Evolutionary conservation across 2,888 invertebrate genomes (phyloP).

Genomic region (Mylabris sibirica): DNA sequence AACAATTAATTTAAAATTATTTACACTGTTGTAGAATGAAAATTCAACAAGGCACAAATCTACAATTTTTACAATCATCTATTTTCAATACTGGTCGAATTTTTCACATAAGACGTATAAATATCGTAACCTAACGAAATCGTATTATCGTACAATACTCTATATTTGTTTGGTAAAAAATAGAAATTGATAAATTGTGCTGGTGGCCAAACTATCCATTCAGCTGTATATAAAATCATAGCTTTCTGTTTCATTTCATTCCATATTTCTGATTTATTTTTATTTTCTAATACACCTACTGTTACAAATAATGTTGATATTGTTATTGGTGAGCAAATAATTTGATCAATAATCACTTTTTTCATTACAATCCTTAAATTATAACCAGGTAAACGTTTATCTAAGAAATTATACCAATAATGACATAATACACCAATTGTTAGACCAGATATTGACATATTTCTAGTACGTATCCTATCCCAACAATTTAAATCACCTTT

Average conservation of each 20-base stretch:
- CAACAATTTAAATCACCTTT: constrained; percentile 65
- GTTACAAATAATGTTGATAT: constrained; percentile 81
- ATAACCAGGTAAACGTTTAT: constrained; percentile 74
- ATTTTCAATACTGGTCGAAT: constrained; percentile 50
- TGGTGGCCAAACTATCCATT: constrained; percentile 93
- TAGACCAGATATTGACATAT: constrained; percentile 81
- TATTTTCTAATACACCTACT: constrained; percentile 75
- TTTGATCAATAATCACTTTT: constrained; percentile 84
- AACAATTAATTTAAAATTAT: neutral
- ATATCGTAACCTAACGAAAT: constrained; percentile 87
- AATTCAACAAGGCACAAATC: neutral
- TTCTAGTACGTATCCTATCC: constrained; percentile 70
- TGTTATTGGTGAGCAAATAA: constrained; percentile 82
- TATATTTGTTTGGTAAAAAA: constrained; percentile 79
- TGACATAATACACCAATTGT: constrained; percentile 83
- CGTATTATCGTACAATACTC: constrained; percentile 87
- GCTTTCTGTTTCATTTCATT: constrained; percentile 78
- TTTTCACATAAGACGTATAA: constrained; percentile 82
- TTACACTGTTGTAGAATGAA: neutral
- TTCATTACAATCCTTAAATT: constrained; percentile 71
- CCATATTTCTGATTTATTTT: constrained; percentile 68
- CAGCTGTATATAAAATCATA: constrained; percentile 80
- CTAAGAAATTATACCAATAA: constrained; percentile 84
- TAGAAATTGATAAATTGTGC: constrained; percentile 94
- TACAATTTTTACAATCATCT: neutral